Evolutionary conservation across 2,797 vertebrate genomes (phyloP).

Genomic region (Smutsia gigantea): DNA sequence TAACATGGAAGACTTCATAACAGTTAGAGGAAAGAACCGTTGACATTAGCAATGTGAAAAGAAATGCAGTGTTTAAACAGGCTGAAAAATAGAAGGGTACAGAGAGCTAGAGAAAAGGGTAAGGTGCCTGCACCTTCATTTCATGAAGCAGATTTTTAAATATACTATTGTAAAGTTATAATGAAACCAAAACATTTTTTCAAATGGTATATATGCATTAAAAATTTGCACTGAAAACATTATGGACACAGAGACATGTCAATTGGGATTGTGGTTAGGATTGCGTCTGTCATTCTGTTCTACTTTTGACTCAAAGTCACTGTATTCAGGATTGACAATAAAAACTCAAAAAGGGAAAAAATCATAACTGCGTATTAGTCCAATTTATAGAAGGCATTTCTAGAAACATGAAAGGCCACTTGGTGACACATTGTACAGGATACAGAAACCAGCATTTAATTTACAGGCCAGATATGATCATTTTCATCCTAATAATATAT

Average conservation of each 20-base stretch:
- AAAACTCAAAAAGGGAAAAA: constrained; percentile 17
- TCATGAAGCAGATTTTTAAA: neutral
- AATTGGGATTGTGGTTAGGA: neutral
- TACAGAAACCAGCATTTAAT: neutral
- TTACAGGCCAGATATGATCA: constrained; percentile 23
- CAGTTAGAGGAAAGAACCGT: neutral
- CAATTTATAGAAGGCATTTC: neutral
- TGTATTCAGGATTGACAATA: neutral
- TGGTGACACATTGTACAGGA: neutral
- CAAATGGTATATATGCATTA: neutral
- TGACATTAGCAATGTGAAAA: neutral
- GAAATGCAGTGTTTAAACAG: neutral
- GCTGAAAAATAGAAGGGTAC: neutral
- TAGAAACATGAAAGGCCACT: neutral
- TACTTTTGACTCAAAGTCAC: neutral
- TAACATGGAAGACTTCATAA: neutral
- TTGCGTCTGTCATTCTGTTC: neutral
- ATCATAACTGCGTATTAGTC: neutral
- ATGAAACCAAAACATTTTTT: neutral
- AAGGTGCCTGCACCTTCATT: neutral
- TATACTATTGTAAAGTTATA: neutral
- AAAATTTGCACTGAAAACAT: neutral
- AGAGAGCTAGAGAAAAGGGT: neutral
- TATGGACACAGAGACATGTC: neutral
- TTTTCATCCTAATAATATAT: neutral